These are phyloP conservation scores for Neoaliturus tenellus DNA, from an alignment of 2,888 invertebrate species.

Conservation along the genomic window DNA sequence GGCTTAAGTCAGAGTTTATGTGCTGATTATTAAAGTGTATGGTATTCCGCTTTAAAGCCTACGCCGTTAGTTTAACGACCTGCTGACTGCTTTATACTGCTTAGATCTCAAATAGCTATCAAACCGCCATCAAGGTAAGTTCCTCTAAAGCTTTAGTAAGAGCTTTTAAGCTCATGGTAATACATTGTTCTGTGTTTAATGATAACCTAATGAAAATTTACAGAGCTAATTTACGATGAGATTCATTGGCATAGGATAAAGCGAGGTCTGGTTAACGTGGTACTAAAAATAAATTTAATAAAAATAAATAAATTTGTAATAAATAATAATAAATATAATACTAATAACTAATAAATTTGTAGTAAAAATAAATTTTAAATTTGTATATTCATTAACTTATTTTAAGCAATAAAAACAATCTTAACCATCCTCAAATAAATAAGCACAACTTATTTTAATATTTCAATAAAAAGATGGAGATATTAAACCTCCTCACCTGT, in stretches of 20 bases:
- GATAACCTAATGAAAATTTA: no score
- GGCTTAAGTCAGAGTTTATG: neutral
- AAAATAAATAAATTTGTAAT: neutral
- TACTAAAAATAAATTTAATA: neutral
- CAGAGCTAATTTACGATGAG: no score
- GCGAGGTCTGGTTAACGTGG: neutral
- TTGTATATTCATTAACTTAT: no score
- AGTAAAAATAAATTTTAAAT: no score
- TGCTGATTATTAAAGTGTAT: neutral
- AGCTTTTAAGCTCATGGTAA: neutral
- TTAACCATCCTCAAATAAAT: no score
- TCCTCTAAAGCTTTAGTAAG: neutral
- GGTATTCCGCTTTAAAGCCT: neutral
- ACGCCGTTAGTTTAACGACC: neutral
- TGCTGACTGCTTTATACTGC: neutral
- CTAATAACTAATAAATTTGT: no score
- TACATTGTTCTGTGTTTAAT: no score
- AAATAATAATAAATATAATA: no score
- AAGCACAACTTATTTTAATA: no score
- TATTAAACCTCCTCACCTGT: no score
- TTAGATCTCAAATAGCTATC: conserved; percentile 5
- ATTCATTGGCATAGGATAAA: neutral
- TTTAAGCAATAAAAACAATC: no score
- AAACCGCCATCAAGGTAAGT: conserved; percentile 4
- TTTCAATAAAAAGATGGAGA: no score